phyloP scores from a whole-genome alignment of 2,888 invertebrate genomes.

The Lottia gigantea region DNA sequence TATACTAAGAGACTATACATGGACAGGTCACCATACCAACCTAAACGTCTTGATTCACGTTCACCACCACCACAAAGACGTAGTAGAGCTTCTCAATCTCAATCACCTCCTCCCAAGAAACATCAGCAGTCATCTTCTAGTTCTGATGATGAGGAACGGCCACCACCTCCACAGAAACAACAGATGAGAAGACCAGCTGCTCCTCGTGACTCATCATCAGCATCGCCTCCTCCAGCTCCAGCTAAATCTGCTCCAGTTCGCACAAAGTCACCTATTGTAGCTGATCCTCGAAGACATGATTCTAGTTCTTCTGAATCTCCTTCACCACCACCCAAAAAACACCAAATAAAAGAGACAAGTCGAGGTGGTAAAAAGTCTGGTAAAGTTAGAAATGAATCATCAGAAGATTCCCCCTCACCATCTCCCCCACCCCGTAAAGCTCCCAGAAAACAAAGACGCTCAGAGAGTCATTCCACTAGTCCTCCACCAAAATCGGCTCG shows the following conservation, averaged over 20 bases:
- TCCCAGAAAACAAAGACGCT: slow-evolving; percentile 7
- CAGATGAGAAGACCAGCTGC: slow-evolving; percentile 5
- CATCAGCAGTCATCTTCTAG: slow-evolving; percentile 17
- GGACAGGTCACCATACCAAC: background rate
- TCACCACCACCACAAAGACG: slow-evolving; percentile 5
- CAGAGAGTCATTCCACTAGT: slow-evolving; percentile 13
- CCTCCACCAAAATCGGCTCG: slow-evolving; percentile 9
- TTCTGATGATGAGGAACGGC: slow-evolving; percentile 16
- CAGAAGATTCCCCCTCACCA: slow-evolving; percentile 1
- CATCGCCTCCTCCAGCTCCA: slow-evolving; percentile 10
- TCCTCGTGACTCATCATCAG: slow-evolving; percentile 7
- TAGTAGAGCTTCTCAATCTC: slow-evolving; percentile 19
- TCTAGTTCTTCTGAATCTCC: slow-evolving; percentile 25
- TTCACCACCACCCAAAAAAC: slow-evolving; percentile 27
- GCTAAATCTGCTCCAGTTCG: slow-evolving; percentile 13
- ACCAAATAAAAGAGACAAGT: background rate
- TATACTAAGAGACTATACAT: slow-evolving; percentile 22
- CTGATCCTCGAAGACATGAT: slow-evolving; percentile 12
- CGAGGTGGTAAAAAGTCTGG: slow-evolving; percentile 1
- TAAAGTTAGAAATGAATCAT: background rate
- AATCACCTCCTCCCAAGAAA: slow-evolving; percentile 18
- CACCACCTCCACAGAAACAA: slow-evolving; percentile 14
- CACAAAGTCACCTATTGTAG: slow-evolving; percentile 10
- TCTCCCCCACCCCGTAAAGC: slow-evolving; percentile 13
- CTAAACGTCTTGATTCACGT: slow-evolving; percentile 15